A percentile compares a stretch with the other conserved stretches of the same genome.
These are phyloP conservation scores for Prionace glauca DNA, from an alignment of 2,797 vertebrate species.

Conservation along the genomic window DNA sequence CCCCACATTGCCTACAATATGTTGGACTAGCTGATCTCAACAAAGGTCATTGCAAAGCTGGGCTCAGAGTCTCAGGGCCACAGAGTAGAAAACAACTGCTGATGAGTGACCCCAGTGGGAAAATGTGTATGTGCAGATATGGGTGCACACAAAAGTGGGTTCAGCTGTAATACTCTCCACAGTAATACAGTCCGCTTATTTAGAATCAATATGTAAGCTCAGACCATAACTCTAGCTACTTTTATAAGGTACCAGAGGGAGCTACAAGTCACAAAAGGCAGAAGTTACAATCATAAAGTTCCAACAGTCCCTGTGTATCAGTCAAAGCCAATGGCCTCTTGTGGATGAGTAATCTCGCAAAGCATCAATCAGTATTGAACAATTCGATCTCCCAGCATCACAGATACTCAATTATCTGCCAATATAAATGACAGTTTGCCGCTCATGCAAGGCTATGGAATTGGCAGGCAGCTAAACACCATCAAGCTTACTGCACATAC, in stretches of 20 bases:
- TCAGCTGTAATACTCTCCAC: background rate
- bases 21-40: background rate
- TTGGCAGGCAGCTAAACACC: background rate
- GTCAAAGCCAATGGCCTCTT: background rate
- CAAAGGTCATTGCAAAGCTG: background rate
- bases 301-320: background rate
- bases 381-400: background rate
- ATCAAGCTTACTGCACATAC: background rate
- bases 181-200: background rate
- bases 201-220: background rate
- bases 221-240: background rate
- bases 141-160: background rate
- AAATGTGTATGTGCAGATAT: background rate
- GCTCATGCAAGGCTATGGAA: background rate
- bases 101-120: background rate
- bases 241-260: background rate
- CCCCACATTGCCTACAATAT: too few relatives aligned
- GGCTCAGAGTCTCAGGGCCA: background rate
- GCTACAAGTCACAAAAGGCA: background rate
- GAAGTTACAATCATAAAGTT: background rate
- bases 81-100: background rate
- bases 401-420: background rate
- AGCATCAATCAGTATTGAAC: background rate
- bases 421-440: background rate
- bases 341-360: background rate